A percentile compares a stretch with the other conserved stretches of the same genome.
Conservation (phyloP, 2,797 vertebrate genomes). For the Crocodylus rhombifer region DNA sequence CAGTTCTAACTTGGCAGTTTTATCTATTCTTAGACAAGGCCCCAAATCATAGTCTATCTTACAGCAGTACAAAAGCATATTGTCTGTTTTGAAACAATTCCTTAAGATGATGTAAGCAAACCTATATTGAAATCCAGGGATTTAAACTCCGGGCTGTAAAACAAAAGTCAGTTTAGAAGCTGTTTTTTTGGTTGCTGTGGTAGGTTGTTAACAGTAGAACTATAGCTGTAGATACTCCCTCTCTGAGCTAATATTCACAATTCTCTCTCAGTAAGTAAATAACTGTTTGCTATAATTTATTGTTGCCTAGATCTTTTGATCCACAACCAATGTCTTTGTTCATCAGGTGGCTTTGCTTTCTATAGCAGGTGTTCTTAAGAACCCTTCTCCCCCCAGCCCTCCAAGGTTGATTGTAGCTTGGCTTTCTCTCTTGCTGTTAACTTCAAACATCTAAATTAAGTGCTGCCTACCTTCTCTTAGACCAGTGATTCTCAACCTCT, state of each 20-base stretch:
- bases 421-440: neutral
- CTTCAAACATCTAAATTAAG: neutral
- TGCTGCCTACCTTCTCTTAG: neutral
- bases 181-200: neutral
- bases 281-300: neutral
- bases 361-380: neutral
- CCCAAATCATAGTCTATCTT: neutral
- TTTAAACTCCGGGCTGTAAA: neutral
- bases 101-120: neutral
- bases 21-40: neutral
- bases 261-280: neutral
- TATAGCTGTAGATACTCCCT: neutral
- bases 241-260: neutral
- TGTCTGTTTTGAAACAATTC: neutral
- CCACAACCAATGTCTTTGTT: neutral
- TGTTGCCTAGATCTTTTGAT: neutral
- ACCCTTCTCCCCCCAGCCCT: neutral
- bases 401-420: neutral
- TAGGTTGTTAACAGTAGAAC: neutral
- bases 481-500: no score
- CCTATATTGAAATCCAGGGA: neutral
- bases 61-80: neutral
- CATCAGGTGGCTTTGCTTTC: neutral
- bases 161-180: neutral
- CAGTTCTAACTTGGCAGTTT: neutral